phyloP scores from a whole-genome alignment of 1,140 invertebrate genomes.

The Drosophila serrata region DNA sequence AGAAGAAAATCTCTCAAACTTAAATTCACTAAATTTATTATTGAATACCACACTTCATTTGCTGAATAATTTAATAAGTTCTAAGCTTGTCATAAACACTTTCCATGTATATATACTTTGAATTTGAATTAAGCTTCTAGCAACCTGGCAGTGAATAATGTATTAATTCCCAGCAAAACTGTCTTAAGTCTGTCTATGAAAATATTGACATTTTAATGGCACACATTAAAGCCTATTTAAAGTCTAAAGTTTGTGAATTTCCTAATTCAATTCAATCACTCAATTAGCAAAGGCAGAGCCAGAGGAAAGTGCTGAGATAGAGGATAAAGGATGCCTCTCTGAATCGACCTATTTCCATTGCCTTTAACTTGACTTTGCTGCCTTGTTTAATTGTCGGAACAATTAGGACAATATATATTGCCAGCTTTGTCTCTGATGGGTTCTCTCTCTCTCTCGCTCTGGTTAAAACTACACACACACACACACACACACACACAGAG shows the following conservation, averaged over 20 bases:
- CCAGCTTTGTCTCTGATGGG: background rate
- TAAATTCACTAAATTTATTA: background rate
- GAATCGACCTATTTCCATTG: background rate
- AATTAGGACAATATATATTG: constrained; percentile 23
- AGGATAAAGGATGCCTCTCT: background rate
- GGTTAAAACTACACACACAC: constrained; percentile 1
- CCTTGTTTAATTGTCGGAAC: constrained; percentile 24
- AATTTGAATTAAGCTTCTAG: no score
- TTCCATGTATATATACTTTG: background rate
- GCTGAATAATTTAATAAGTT: constrained; percentile 1
- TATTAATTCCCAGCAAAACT: background rate
- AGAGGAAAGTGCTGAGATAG: background rate
- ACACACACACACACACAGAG: background rate
- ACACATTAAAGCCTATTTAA: constrained; percentile 12
- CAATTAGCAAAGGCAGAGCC: constrained; percentile 13
- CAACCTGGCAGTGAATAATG: constrained; percentile 2
- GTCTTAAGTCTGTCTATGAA: background rate
- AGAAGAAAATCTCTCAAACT: background rate
- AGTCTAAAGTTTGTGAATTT: background rate
- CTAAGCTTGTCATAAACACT: background rate
- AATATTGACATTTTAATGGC: constrained; percentile 23
- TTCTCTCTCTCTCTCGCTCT: background rate
- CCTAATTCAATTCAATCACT: constrained; percentile 18
- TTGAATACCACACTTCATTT: background rate
- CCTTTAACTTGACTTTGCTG: constrained; percentile 8